Conservation (phyloP, 2,888 invertebrate genomes). For the Choristoneura rosaceana region DNA sequence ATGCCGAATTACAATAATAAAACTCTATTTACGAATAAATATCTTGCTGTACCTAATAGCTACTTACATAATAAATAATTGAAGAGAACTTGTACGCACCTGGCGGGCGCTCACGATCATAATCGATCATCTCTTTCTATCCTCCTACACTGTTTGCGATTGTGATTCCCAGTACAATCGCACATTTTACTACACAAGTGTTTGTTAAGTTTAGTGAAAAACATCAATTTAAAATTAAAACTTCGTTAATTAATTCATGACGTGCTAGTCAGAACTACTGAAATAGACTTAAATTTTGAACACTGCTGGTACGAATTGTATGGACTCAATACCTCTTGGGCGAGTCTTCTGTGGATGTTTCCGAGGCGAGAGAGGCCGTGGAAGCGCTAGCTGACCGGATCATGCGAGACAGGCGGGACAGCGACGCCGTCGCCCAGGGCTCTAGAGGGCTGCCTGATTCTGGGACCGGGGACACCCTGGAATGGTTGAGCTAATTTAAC, state of each 20-base stretch:
- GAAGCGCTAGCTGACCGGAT: slow-evolving; percentile 71
- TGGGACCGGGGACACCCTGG: slow-evolving; percentile 69
- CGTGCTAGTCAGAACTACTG: not conserved
- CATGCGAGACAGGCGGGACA: slow-evolving; percentile 70
- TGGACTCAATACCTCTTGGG: slow-evolving; percentile 58
- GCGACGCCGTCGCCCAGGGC: slow-evolving; percentile 78
- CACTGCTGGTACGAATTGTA: slow-evolving; percentile 13
- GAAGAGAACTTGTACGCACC: too few species aligned
- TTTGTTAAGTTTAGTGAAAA: not conserved
- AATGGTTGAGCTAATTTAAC: slow-evolving; percentile 16
- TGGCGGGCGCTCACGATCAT: too few species aligned
- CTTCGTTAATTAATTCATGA: not conserved
- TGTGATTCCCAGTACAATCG: too few species aligned
- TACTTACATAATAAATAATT: too few species aligned
- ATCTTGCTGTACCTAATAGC: too few species aligned
- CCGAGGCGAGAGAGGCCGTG: slow-evolving; percentile 65
- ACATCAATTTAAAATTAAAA: not conserved
- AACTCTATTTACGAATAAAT: too few species aligned
- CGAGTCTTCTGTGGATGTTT: slow-evolving; percentile 64
- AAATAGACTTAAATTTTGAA: slow-evolving; percentile 10
- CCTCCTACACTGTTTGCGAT: too few species aligned
- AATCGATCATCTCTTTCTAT: too few species aligned
- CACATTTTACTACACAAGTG: too few species aligned
- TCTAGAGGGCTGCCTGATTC: slow-evolving; percentile 71
- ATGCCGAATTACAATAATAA: too few species aligned